These are phyloP conservation scores for Nothocercus nigrocapillus DNA, from an alignment of 2,113 vertebrate species.

Conservation along the genomic window DNA sequence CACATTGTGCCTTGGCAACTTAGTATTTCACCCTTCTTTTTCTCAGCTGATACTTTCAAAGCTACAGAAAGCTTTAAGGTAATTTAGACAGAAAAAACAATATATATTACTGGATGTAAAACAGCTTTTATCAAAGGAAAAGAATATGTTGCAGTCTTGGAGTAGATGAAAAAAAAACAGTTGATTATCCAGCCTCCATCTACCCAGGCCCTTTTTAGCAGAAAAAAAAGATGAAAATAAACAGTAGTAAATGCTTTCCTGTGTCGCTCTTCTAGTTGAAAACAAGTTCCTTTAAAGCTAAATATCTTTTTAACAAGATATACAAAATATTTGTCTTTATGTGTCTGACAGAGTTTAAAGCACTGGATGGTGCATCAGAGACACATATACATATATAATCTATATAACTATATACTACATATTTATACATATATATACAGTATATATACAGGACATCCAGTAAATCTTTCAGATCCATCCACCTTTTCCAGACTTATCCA, in stretches of 20 bases:
- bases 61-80: neutral
- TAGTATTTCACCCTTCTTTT: neutral
- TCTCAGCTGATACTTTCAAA: neutral
- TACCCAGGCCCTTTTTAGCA: neutral
- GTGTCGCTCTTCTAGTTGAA: neutral
- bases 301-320: neutral
- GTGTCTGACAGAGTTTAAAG: neutral
- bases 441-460: neutral
- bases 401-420: neutral
- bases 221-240: neutral
- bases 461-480: neutral
- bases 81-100: neutral
- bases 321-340: neutral
- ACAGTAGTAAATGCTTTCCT: neutral
- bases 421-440: neutral
- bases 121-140: neutral
- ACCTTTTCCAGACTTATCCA: neutral
- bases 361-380: neutral
- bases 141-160: neutral
- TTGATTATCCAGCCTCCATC: neutral
- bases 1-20: accelerated
- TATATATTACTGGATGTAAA: neutral
- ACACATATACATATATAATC: neutral
- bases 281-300: neutral
- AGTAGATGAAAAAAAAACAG: neutral